Conservation (phyloP, 2,888 invertebrate genomes). For the Leptopilina syphax region DNA sequence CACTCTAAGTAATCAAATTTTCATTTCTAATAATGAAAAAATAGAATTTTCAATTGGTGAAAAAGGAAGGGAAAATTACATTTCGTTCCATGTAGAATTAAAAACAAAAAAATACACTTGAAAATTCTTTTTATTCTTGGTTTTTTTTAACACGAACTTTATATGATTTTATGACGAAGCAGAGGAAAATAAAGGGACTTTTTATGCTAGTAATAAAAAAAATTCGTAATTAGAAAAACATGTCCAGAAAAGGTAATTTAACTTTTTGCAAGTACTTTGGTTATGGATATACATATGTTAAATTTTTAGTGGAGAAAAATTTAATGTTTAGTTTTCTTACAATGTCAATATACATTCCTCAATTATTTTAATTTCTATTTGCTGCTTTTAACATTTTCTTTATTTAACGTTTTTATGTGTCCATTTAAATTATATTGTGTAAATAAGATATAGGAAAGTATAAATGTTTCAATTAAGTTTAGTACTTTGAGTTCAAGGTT, state of each 20-base stretch:
- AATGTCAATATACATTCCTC: too few species aligned
- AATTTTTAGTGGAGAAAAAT: too few species aligned
- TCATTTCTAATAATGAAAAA: neutral
- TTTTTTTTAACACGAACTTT: neutral
- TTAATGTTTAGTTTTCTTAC: too few species aligned
- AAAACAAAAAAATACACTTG: neutral
- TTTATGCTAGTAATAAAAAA: neutral
- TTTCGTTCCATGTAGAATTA: neutral
- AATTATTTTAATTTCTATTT: too few species aligned
- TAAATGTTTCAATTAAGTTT: constrained; percentile 13
- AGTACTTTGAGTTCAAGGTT: neutral
- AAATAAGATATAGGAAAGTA: neutral
- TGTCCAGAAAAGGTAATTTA: neutral
- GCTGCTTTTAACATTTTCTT: too few species aligned
- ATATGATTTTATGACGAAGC: neutral
- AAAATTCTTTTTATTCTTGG: neutral
- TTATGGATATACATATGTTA: too few species aligned
- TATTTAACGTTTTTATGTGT: neutral
- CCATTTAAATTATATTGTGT: neutral
- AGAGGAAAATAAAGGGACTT: neutral
- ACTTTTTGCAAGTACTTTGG: too few species aligned
- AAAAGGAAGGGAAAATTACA: neutral
- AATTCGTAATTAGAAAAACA: neutral
- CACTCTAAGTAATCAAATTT: too few species aligned
- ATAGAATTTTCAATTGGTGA: neutral